Conservation (phyloP, 2,797 vertebrate genomes). For the Tapirus indicus region DNA sequence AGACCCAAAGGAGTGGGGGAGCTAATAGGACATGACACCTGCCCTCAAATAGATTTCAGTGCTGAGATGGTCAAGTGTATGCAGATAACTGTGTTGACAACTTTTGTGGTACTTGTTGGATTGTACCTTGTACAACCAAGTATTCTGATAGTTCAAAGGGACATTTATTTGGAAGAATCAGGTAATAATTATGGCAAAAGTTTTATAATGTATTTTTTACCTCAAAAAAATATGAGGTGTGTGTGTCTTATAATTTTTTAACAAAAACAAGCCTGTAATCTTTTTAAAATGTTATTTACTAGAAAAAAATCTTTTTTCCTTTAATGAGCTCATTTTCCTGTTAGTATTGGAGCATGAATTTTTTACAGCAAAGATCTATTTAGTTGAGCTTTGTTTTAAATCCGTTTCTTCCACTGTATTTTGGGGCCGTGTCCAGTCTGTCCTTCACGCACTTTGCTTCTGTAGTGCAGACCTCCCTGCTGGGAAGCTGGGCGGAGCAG, state of each 20-base stretch:
- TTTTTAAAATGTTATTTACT: slow-evolving; percentile 20
- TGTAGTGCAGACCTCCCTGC: neutral
- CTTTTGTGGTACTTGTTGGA: neutral
- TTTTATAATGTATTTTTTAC: slow-evolving; percentile 15
- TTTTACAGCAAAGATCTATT: slow-evolving; percentile 26
- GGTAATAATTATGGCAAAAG: neutral
- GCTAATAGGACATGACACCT: neutral
- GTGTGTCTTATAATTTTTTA: neutral
- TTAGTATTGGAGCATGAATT: neutral
- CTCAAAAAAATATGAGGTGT: neutral
- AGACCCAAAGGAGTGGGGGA: neutral
- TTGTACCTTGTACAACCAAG: neutral
- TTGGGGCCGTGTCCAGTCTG: neutral
- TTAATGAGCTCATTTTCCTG: neutral
- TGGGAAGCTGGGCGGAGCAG: neutral
- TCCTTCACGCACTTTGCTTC: neutral
- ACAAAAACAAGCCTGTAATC: neutral
- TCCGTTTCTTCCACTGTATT: neutral
- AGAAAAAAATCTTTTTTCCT: neutral
- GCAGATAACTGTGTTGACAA: neutral
- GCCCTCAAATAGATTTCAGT: neutral
- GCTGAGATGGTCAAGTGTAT: neutral
- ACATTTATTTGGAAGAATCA: slow-evolving; percentile 3
- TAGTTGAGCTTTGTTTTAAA: neutral
- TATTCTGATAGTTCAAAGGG: slow-evolving; percentile 6